Base-by-base conservation (phyloP, 2,113 vertebrate genomes). In the Zosterops borbonicus region DNA sequence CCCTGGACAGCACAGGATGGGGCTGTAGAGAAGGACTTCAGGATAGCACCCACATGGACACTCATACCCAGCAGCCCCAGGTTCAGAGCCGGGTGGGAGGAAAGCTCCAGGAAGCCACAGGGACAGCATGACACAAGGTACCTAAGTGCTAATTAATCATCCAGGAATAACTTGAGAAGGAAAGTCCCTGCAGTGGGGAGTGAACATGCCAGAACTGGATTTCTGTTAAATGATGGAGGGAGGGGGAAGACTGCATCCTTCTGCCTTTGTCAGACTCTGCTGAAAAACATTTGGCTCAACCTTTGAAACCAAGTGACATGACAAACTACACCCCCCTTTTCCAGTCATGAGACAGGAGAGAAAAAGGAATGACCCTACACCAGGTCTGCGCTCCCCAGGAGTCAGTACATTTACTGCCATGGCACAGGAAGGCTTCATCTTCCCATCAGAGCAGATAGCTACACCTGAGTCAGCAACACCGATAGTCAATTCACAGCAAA, bases 101-200 rank as follows among this genome's bases (percentile, higher is more conserved):
- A 29, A 84, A 78, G 35, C 15, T 70, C 52, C 35, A 37, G 50
- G 47, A 83, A 77, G 29, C 31, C 2, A 2, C 2, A 12, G 41
- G 39, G 41, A 94, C 47, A 46, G 47, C 53, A 27, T 33, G 83
- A 14, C 4, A 7, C 25, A 55, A 63, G 47, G 39, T 4, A 0
- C 11, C 29, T 12, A 4, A 64, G 31, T 2, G 56, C 42, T 82
- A 50, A 82, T 70, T 60, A 82, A 63, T 91, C 84, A 76, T 41
- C 68, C 8, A 2, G 73, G 74, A 84, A 92, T 47, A 58, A 74
- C 14, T 33, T 7, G 21, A 28, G 42, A 59, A 94, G 84, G 93
- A 84, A 92, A 96, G 84, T 89, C 93, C 95, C 96, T 12, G 52
- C 33, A 81, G 56, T 3, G 9, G 52, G 73, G 77, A 89, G 28